Percentiles rank a stretch among this genome's conserved stretches.
Conservation (phyloP, 2,888 invertebrate species). For the Mantis religiosa region DNA sequence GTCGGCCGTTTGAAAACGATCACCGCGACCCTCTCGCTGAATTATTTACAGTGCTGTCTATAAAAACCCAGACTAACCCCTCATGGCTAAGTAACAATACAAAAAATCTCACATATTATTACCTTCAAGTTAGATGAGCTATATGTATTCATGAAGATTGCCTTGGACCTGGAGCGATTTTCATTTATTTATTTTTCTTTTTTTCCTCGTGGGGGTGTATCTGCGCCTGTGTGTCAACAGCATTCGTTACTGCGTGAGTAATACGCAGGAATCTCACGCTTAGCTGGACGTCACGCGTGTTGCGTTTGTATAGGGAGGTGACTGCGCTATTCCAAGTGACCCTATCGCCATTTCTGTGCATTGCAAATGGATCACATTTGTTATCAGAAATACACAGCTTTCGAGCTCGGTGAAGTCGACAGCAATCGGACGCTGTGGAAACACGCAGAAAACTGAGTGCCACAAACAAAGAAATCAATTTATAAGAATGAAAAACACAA, state of each 20-base stretch:
- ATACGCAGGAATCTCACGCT: neutral
- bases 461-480: no score
- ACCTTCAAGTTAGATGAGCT: neutral
- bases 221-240: neutral
- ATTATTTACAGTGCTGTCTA: neutral
- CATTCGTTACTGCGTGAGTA: neutral
- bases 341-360: neutral
- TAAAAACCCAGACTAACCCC: neutral
- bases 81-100: neutral
- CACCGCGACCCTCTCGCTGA: neutral
- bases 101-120: neutral
- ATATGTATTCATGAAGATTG: neutral
- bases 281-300: neutral
- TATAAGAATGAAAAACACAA: no score
- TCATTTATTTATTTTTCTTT: neutral
- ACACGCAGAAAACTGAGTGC: no score
- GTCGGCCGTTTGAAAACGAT: neutral
- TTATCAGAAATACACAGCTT: no score
- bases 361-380: neutral
- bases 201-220: neutral
- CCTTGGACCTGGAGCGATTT: neutral
- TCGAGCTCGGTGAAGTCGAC: no score
- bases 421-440: no score
- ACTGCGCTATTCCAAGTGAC: neutral
- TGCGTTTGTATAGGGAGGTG: neutral